Evolutionary conservation across 2,113 vertebrate species (phyloP).

Genomic region (Cinclus cinclus): DNA sequence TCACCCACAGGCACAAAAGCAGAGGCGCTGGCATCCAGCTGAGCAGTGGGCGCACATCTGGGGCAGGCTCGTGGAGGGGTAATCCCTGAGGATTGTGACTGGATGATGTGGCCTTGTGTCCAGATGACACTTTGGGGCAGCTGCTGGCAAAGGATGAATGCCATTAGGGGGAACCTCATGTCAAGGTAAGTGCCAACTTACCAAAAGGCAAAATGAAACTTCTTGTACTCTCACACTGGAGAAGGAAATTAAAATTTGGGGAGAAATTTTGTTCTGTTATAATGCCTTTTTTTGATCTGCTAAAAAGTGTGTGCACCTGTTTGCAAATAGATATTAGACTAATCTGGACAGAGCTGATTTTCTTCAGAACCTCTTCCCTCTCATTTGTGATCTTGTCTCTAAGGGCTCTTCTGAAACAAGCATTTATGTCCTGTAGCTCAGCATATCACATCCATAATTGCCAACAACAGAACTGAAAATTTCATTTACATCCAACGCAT

Average conservation of each 20-base stretch:
- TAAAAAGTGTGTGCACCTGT: neutral
- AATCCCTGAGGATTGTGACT: neutral
- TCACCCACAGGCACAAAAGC: neutral
- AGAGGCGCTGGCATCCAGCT: neutral
- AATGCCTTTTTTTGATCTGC: neutral
- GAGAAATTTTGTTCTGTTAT: neutral
- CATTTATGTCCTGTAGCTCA: neutral
- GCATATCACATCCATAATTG: neutral
- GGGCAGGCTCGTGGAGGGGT: neutral
- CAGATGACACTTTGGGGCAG: neutral
- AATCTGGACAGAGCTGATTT: neutral
- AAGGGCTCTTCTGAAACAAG: neutral
- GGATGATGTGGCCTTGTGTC: neutral
- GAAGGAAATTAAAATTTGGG: neutral
- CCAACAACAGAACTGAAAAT: slow-evolving; percentile 12
- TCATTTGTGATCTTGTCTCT: neutral
- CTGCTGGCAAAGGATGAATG: neutral
- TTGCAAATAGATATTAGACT: neutral
- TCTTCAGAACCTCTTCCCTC: neutral
- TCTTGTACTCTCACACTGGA: neutral
- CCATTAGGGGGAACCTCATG: neutral
- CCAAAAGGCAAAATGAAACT: neutral
- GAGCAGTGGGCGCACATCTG: neutral
- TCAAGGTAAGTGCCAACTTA: neutral
- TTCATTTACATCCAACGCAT: neutral